Evolutionary conservation across 2,113 vertebrate genomes (phyloP), one percentile per base, ranked within the genome.

Genomic region (Opisthocomus hoazin): DNA sequence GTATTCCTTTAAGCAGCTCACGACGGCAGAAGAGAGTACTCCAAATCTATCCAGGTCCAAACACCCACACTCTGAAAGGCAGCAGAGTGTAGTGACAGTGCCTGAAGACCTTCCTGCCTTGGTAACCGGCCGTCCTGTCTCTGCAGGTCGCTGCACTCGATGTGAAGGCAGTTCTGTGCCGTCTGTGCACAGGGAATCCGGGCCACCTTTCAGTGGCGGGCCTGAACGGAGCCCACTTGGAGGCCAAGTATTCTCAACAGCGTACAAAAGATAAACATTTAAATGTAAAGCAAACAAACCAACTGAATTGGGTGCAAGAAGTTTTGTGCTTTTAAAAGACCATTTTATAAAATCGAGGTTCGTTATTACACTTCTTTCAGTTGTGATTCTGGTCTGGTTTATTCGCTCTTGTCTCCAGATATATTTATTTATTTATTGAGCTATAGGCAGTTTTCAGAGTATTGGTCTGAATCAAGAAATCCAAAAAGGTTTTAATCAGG

Each of bases 381-480:
- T 39, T 48, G 21, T 48, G 48, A 65, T 56, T 74, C 63, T 53
- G 21, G 6, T 22, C 32, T 81, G 23, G 57, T 76, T 69, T 30
- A 81, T 36, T 65, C 66, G 30, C 9, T 66, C 58, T 63, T 84
- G 10, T 64, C 45, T 84, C 54, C 24, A 74, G 23, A 50, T 70
- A 24, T 56, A 53, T 79, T 90, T n/a, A 39, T 60, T n/a, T 43
- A 50, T 84, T 58, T 65, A 29, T 5, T 58, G 36, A 57, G 56
- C 32, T 90, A 87, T 7, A 78, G 65, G 12, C 15, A 60, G 15
- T 70, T 92, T 93, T 79, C 66, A 93, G 39, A 74, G 45, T 83
- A 79, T 34, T 88, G 48, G 10, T 51, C 34, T 36, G 36, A 68
- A 51, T 24, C 10, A 63, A 75, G 37, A 86, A 71, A 71, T 63